phyloP scores from a whole-genome alignment of 2,113 vertebrate genomes.

The Ariopsis seemanni region DNA sequence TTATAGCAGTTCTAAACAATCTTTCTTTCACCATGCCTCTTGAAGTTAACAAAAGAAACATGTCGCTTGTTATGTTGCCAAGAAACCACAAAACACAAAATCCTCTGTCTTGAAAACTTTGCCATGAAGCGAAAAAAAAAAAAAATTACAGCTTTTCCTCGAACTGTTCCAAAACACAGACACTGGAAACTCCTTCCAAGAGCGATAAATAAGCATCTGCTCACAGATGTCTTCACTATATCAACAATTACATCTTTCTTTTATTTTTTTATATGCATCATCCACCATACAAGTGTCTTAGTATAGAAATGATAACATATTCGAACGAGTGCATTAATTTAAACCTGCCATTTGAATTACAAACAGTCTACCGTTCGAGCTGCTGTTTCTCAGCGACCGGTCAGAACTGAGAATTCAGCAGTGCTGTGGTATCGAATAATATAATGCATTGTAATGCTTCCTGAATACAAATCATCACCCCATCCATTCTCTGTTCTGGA shows the following conservation, averaged over 20 bases:
- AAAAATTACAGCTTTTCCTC: not conserved
- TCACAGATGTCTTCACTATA: not conserved
- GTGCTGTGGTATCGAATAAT: not conserved
- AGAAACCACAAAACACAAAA: not conserved
- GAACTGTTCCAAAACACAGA: not conserved
- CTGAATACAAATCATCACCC: not conserved
- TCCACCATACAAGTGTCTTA: not conserved
- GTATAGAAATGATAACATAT: not conserved
- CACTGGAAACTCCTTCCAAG: not conserved
- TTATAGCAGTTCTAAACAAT: not conserved
- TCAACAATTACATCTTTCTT: not conserved
- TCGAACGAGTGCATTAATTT: not conserved
- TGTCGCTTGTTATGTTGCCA: not conserved
- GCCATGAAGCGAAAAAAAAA: not conserved
- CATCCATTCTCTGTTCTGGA: not conserved
- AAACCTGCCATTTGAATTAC: not conserved
- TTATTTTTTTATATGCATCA: not conserved
- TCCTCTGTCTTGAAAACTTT: not conserved
- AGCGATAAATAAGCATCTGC: not conserved
- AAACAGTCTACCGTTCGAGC: not conserved
- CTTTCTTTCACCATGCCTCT: not conserved
- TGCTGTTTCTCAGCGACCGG: not conserved
- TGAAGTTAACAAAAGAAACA: not conserved
- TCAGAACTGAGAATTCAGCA: not conserved
- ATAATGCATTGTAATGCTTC: not conserved